Evolutionary conservation across 2,888 invertebrate species (phyloP).

Genomic region (Lithodes maja): DNA sequence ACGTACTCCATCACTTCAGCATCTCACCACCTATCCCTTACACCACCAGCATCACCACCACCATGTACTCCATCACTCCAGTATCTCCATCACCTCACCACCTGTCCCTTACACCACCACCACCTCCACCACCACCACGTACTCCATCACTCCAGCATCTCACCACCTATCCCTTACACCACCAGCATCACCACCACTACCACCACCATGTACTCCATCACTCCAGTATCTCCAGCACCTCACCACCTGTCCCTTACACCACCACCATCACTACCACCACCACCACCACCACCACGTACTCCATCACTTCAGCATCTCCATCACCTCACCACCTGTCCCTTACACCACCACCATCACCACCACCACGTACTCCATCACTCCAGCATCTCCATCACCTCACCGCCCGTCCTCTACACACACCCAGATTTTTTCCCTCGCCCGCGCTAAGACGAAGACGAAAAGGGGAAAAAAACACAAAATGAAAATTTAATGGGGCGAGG

Average conservation of each 20-base stretch:
- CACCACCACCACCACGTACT: neutral
- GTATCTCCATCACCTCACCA: neutral
- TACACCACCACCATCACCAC: neutral
- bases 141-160: neutral
- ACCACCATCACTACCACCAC: neutral
- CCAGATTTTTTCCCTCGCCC: slow-evolving; percentile 8
- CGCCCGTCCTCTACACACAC: neutral
- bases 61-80: neutral
- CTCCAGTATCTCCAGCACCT: neutral
- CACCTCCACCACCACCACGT: slow-evolving; percentile 1
- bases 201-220: neutral
- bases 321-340: neutral
- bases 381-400: slow-evolving; percentile 7
- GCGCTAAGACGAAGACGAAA: slow-evolving; percentile 52
- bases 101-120: neutral
- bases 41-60: slow-evolving; percentile 10
- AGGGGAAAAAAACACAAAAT: slow-evolving; percentile 49
- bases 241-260: no score
- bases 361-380: neutral
- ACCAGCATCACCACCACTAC: no score
- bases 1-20: neutral
- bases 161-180: neutral
- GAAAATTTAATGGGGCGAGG: slow-evolving; percentile 60
- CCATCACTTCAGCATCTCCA: neutral
- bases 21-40: neutral